A percentile compares a stretch with the other conserved stretches of the same genome.
These are phyloP conservation scores for Sphaerophoria rueppellii DNA, from an alignment of 2,888 invertebrate species.

Conservation along the genomic window DNA sequence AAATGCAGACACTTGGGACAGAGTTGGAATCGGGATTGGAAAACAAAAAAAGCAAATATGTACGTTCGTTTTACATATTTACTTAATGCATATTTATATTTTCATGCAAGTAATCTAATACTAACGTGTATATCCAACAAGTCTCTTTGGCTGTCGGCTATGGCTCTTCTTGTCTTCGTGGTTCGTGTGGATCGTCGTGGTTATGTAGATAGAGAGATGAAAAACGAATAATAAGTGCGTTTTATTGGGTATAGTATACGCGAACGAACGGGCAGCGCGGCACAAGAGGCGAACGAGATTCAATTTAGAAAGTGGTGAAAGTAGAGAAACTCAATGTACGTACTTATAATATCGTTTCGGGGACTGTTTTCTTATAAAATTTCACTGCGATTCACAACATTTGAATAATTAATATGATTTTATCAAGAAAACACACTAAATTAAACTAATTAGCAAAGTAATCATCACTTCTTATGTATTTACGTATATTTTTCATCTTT, in stretches of 20 bases:
- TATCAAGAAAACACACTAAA: constrained; percentile 17
- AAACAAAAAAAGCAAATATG: constrained; percentile 44
- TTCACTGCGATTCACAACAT: constrained; percentile 62
- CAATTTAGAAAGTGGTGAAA: constrained; percentile 74
- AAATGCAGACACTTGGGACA: constrained; percentile 30
- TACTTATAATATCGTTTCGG: constrained; percentile 23
- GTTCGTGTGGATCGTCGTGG: constrained; percentile 52
- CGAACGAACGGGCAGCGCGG: neutral
- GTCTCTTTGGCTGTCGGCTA: constrained; percentile 37
- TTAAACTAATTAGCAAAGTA: constrained; percentile 26
- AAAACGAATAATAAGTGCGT: constrained; percentile 73
- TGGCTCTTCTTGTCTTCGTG: constrained; percentile 28
- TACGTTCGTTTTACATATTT: constrained; percentile 27
- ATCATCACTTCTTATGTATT: neutral
- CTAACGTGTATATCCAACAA: constrained; percentile 68
- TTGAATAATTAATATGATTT: neutral
- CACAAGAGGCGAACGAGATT: constrained; percentile 46
- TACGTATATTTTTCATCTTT: neutral
- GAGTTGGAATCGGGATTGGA: constrained; percentile 26
- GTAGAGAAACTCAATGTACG: constrained; percentile 69
- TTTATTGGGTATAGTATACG: constrained; percentile 47
- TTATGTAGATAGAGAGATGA: constrained; percentile 27
- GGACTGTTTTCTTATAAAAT: constrained; percentile 67
- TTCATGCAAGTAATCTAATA: constrained; percentile 69
- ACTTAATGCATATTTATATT: constrained; percentile 55